Conservation (phyloP, 2,797 vertebrate genomes). For the Xiphorhynchus erythropygius region DNA sequence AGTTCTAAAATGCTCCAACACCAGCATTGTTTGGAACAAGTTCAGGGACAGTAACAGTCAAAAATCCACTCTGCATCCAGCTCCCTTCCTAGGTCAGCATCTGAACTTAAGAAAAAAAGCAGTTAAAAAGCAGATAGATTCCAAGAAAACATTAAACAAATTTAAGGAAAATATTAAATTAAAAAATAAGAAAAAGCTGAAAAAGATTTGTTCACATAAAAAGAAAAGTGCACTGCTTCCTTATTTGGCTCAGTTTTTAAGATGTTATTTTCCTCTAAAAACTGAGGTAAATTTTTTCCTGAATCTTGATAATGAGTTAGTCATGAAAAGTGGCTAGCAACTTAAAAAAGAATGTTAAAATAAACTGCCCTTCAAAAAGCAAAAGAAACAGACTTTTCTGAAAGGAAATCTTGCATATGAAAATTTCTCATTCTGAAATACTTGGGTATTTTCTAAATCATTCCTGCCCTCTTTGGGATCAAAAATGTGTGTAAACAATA, state of each 20-base stretch:
- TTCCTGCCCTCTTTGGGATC: background rate
- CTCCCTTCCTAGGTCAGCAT: background rate
- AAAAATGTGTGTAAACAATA: background rate
- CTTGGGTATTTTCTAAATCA: background rate
- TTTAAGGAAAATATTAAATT: background rate
- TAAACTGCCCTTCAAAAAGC: background rate
- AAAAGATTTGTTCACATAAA: background rate
- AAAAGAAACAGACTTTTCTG: background rate
- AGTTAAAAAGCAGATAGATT: background rate
- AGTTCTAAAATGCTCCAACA: background rate
- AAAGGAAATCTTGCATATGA: background rate
- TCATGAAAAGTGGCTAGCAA: background rate
- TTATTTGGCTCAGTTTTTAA: background rate
- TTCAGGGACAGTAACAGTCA: background rate
- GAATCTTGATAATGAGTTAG: background rate
- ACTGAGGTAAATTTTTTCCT: background rate
- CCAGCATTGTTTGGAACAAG: background rate
- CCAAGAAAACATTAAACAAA: background rate
- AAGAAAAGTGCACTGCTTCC: background rate
- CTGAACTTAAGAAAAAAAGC: background rate
- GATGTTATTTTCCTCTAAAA: background rate
- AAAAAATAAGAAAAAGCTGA: background rate
- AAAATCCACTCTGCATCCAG: background rate
- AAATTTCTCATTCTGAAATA: background rate
- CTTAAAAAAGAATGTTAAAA: background rate